These are phyloP conservation scores for Dasysyrphus tricinctus DNA, from an alignment of 2,888 invertebrate species.

Conservation along the genomic window DNA sequence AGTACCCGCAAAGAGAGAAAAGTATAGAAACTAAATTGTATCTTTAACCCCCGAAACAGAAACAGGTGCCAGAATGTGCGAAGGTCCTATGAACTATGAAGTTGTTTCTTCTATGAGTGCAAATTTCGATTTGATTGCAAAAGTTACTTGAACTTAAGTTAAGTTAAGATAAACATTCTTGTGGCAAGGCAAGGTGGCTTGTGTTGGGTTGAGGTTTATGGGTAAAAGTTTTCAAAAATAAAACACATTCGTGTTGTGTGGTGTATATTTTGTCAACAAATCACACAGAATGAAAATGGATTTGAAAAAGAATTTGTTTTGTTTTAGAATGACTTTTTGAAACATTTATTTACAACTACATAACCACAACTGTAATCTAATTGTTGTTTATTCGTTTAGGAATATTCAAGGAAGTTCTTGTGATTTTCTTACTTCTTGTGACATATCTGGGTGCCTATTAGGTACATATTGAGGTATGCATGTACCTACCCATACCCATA, in stretches of 20 bases:
- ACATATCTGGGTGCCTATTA: not conserved
- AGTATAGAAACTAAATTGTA: constrained; percentile 4
- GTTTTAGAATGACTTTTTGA: not conserved
- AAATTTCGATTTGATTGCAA: constrained; percentile 75
- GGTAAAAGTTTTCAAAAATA: constrained; percentile 6
- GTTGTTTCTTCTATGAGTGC: constrained; percentile 61
- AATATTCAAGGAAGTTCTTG: not conserved
- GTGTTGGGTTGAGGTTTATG: constrained; percentile 23
- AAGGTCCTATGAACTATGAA: constrained; percentile 40
- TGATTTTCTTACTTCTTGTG: not conserved
- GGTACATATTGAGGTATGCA: too few species aligned
- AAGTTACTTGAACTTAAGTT: constrained; percentile 70
- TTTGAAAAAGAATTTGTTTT: not conserved
- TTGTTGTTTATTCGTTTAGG: not conserved
- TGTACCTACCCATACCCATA: too few species aligned
- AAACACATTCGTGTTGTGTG: constrained; percentile 20
- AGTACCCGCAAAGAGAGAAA: constrained; percentile 25
- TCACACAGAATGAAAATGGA: not conserved
- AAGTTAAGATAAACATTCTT: constrained; percentile 60
- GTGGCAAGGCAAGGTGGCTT: constrained; percentile 34
- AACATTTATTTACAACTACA: not conserved
- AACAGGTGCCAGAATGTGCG: constrained; percentile 45
- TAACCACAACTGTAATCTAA: not conserved
- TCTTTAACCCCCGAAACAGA: constrained; percentile 11
- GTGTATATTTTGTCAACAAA: constrained; percentile 26